Evolutionary conservation across 2,888 invertebrate genomes (phyloP), one percentile per base, ranked within the genome.

Genomic region (Chrysolina americana): DNA sequence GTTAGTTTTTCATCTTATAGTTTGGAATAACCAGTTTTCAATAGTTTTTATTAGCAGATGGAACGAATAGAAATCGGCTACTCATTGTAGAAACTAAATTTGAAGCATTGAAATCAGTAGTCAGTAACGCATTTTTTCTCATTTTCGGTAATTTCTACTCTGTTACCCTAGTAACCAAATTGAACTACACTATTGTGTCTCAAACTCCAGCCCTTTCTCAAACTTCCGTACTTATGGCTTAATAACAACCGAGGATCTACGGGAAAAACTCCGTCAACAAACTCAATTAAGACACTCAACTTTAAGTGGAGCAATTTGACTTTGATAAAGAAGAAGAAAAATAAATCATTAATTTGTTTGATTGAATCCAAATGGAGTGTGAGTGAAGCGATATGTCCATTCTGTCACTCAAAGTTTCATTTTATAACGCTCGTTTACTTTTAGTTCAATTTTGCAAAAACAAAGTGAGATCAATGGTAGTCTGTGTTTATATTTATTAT

Each of bases 291-390:
- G 73, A 77, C 79, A 80, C 78, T 80, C 79, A 77, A 73, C 79
- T 77, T 80, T 78, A 79, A 79, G 71, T 73, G 74, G 72, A 76
- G 78, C 77, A 78, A 79, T 79, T 76, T 74, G 65, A 66, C 74
- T 73, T 53, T 44, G 74, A 23, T 47, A 41, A 69, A 71, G 65
- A 59, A 75, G 62, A 71, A 65, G 53, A 44, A 69, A 72, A 80
- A 81, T 81, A 80, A 80, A 81, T 81, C 81, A 78, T 70, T 72
- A 76, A 77, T 77, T 75, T 81, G 78, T 81, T 79, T 81, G 76
- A 71, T 56, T 65, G 74, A 62, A 76, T 77, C 23, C 66, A 73
- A 78, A 68, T 75, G 62, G 73, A 66, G 74, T 74, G 79, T 68
- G 76, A 79, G 75, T 75, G 73, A 76, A 72, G 73, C 70, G 75